Conservation (phyloP, 2,113 vertebrate genomes). For the Muntiacus reevesi region DNA sequence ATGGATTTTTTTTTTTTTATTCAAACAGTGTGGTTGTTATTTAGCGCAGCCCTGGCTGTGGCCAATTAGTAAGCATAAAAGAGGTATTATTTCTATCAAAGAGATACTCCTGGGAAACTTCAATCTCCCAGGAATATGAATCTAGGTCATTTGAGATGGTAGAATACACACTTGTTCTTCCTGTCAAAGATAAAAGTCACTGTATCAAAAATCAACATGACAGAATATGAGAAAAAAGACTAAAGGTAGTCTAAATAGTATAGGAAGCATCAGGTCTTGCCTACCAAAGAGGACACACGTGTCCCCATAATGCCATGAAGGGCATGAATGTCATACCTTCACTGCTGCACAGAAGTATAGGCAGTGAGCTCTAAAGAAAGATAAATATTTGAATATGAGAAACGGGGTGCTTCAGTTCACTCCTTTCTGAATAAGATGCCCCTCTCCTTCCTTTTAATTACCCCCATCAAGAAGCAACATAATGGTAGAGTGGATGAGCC, state of each 20-base stretch:
- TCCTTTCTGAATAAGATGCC: neutral
- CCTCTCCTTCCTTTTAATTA: neutral
- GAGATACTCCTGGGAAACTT: neutral
- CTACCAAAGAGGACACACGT: neutral
- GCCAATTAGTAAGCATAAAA: slow-evolving; percentile 30
- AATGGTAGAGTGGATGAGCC: neutral
- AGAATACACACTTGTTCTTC: neutral
- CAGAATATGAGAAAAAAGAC: neutral
- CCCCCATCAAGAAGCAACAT: neutral
- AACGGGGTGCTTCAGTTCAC: neutral
- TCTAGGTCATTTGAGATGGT: neutral
- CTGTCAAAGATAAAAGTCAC: neutral
- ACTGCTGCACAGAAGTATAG: neutral
- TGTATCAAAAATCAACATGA: neutral
- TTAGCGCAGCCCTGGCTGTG: neutral
- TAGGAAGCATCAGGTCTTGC: neutral
- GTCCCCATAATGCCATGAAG: neutral
- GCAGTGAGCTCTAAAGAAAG: neutral
- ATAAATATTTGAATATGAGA: neutral
- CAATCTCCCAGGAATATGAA: neutral
- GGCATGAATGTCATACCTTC: neutral
- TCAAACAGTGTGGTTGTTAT: neutral
- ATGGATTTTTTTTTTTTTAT: neutral
- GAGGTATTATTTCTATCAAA: neutral
- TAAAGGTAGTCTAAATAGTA: neutral